A percentile compares a stretch with the other conserved stretches of the same genome.
phyloP scores from a whole-genome alignment of 2,113 vertebrate genomes.

The Coptodon bakossiorum region DNA sequence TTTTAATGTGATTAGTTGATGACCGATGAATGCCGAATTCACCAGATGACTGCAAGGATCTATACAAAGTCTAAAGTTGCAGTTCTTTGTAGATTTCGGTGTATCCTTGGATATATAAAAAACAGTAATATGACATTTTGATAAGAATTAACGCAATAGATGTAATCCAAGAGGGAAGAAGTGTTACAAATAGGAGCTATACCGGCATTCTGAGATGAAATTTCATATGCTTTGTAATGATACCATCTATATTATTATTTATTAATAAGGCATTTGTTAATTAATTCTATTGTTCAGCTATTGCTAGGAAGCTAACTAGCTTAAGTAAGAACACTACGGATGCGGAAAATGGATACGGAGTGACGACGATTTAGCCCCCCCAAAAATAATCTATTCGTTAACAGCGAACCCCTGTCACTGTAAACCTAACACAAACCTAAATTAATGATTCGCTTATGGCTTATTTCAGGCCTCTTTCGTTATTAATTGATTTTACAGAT shows the following conservation, averaged over 20 bases:
- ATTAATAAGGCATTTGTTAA: not conserved
- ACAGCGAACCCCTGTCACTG: not conserved
- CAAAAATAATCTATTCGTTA: too few relatives aligned
- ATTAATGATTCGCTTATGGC: not conserved
- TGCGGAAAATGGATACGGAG: not conserved
- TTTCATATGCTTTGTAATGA: not conserved
- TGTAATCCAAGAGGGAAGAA: not conserved
- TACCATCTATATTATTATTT: not conserved
- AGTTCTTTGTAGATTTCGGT: accelerated
- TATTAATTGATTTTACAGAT: not conserved
- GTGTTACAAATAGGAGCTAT: not conserved
- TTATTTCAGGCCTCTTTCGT: not conserved
- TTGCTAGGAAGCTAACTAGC: not conserved
- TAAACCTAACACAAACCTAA: accelerated
- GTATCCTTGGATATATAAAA: not conserved
- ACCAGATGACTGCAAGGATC: not conserved
- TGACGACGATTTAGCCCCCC: not conserved
- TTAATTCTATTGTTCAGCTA: not conserved
- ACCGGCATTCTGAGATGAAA: accelerated
- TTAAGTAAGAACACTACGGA: not conserved
- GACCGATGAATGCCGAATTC: not conserved
- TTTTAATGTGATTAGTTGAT: not conserved
- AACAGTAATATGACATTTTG: not conserved
- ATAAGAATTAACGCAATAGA: not conserved
- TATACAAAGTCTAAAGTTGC: not conserved